phyloP scores from a whole-genome alignment of 2,888 invertebrate genomes.

The Apeira syringaria region DNA sequence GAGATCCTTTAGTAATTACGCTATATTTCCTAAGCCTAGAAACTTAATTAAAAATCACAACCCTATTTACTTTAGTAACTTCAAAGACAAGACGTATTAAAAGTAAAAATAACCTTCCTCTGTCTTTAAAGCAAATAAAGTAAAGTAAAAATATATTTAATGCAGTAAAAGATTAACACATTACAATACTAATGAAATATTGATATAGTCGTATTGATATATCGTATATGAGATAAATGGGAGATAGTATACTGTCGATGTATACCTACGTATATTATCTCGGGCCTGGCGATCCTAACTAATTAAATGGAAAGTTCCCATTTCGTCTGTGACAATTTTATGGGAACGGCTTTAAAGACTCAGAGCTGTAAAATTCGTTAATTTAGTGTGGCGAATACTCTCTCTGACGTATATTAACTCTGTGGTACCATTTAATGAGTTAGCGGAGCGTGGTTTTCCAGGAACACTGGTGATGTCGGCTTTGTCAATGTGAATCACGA shows the following conservation, averaged over 20 bases:
- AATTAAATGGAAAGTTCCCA: constrained; percentile 72
- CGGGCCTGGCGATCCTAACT: constrained; percentile 55
- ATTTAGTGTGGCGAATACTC: constrained; percentile 61
- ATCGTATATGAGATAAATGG: background rate
- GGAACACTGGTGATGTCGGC: background rate
- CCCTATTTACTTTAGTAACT: too few relatives aligned
- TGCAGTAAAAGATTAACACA: too few relatives aligned
- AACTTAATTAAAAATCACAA: too few relatives aligned
- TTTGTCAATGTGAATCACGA: background rate
- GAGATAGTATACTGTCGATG: background rate
- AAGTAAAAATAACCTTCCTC: too few relatives aligned
- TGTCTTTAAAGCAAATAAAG: too few relatives aligned
- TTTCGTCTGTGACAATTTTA: constrained; percentile 70
- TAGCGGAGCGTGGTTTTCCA: constrained; percentile 28
- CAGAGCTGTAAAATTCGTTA: constrained; percentile 60
- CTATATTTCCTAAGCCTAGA: too few relatives aligned
- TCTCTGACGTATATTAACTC: constrained; percentile 59
- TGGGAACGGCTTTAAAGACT: constrained; percentile 62
- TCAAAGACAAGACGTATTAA: too few relatives aligned
- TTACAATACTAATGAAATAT: too few relatives aligned
- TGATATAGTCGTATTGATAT: too few relatives aligned
- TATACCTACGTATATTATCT: constrained; percentile 7
- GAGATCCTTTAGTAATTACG: too few relatives aligned
- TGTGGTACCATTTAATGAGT: constrained; percentile 54
- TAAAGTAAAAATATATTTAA: too few relatives aligned